A percentile compares a stretch with the other conserved stretches of the same genome.
These are phyloP conservation scores for Rhadinocentrus ornatus DNA, from an alignment of 2,797 vertebrate genomes.

Conservation along the genomic window DNA sequence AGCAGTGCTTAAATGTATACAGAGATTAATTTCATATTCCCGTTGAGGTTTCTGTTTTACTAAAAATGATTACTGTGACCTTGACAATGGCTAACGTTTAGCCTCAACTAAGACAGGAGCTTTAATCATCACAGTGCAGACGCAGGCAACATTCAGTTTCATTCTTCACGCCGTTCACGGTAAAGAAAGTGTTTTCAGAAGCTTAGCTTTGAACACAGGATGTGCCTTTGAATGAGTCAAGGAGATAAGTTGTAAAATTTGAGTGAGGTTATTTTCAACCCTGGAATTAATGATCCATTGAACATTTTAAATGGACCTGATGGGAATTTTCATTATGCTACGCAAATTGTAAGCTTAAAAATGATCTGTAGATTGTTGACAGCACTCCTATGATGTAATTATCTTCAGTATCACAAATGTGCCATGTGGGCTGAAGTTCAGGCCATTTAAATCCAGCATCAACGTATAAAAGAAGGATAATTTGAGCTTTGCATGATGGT, in stretches of 20 bases:
- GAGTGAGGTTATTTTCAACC: constrained; percentile 20
- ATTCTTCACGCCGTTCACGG: constrained; percentile 47
- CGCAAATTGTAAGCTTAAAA: neutral
- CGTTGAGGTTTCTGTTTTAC: constrained; percentile 67
- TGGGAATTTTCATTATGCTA: neutral
- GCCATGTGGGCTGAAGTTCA: neutral
- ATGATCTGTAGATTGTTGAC: neutral
- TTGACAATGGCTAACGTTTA: constrained; percentile 69
- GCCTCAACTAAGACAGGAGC: constrained; percentile 54
- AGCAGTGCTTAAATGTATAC: constrained; percentile 65
- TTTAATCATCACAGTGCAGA: constrained; percentile 70
- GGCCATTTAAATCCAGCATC: neutral
- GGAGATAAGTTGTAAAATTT: constrained; percentile 28
- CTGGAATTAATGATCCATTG: neutral
- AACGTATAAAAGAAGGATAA: neutral
- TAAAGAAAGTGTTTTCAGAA: constrained; percentile 41
- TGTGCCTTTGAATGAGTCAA: constrained; percentile 32
- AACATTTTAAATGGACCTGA: neutral
- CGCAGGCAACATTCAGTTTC: constrained; percentile 46
- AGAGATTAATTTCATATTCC: constrained; percentile 76
- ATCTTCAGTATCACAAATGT: no score
- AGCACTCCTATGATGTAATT: neutral
- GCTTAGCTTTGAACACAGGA: constrained; percentile 42
- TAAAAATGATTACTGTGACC: constrained; percentile 70
- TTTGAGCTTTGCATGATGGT: neutral